These are phyloP conservation scores for Apocrypta bakeri DNA, from an alignment of 1,140 invertebrate species.

Conservation along the genomic window DNA sequence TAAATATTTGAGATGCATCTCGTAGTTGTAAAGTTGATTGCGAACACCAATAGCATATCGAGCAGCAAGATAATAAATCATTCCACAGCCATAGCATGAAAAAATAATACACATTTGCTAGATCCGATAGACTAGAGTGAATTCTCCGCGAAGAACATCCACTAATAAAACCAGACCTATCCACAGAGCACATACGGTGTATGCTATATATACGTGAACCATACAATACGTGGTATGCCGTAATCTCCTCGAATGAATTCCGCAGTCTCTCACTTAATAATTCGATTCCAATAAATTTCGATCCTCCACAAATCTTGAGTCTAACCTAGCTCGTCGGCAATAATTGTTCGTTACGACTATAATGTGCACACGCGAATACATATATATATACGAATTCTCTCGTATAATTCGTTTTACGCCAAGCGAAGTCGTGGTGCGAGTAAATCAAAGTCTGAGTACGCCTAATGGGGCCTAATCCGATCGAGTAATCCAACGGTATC, in stretches of 20 bases:
- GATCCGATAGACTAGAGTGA: background rate
- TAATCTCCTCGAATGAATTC: background rate
- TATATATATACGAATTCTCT: too few relatives aligned
- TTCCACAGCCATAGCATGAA: too few relatives aligned
- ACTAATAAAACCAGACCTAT: background rate
- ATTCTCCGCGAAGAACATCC: background rate
- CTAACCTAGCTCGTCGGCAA: too few relatives aligned
- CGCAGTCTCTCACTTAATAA: background rate
- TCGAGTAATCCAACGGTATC: background rate
- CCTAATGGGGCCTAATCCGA: slow-evolving; percentile 1
- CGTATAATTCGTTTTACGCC: background rate
- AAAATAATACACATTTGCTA: too few relatives aligned
- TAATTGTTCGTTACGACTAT: too few relatives aligned
- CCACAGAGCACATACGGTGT: too few relatives aligned
- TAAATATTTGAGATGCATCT: too few relatives aligned
- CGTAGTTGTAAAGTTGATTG: too few relatives aligned
- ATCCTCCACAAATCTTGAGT: too few relatives aligned
- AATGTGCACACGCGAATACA: background rate
- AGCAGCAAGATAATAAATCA: too few relatives aligned
- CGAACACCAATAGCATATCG: too few relatives aligned
- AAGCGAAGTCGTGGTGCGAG: background rate
- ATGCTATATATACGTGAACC: background rate
- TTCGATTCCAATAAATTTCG: background rate
- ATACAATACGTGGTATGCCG: background rate
- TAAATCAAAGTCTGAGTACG: slow-evolving; percentile 7